Percentiles rank a stretch among this genome's conserved stretches.
These are phyloP conservation scores for Calameuta pallipes DNA, from an alignment of 2,888 invertebrate genomes.

Conservation along the genomic window DNA sequence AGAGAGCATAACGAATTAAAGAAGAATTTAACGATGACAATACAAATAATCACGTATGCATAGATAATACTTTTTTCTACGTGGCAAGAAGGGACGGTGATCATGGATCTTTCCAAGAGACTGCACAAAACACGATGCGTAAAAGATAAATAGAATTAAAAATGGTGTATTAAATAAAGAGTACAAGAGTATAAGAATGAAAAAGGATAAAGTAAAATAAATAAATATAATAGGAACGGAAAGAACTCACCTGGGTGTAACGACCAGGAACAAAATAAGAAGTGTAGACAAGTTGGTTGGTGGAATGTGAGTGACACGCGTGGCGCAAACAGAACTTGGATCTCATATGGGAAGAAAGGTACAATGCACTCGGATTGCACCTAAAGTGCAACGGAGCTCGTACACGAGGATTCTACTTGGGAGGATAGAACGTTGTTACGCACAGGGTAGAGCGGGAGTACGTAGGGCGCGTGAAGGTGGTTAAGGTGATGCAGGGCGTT, in stretches of 20 bases:
- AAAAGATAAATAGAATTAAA: background rate
- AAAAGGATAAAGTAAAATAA: slow-evolving; percentile 9
- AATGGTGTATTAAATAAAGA: background rate
- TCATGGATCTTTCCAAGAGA: background rate
- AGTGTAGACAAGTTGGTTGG: slow-evolving; percentile 43
- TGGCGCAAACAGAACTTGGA: slow-evolving; percentile 34
- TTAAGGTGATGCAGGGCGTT: slow-evolving; percentile 64
- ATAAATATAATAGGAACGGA: slow-evolving; percentile 33
- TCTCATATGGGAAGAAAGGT: slow-evolving; percentile 15
- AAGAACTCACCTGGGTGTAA: slow-evolving; percentile 57
- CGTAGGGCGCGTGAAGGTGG: slow-evolving; percentile 56
- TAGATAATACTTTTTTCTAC: background rate
- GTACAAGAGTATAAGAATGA: background rate
- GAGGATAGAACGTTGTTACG: slow-evolving; percentile 51
- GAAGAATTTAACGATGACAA: background rate
- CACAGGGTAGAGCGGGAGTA: slow-evolving; percentile 52
- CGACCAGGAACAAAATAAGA: slow-evolving; percentile 57
- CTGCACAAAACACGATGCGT: background rate
- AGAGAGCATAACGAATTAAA: background rate
- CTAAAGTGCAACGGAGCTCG: slow-evolving; percentile 40
- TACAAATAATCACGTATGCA: background rate
- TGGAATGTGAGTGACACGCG: slow-evolving; percentile 16
- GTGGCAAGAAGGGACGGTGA: background rate
- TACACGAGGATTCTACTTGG: slow-evolving; percentile 46
- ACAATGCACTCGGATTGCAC: background rate